Percentiles rank a stretch among this genome's conserved stretches.
Evolutionary conservation across 2,888 invertebrate genomes (phyloP).

Genomic region (Adelphocoris suturalis): DNA sequence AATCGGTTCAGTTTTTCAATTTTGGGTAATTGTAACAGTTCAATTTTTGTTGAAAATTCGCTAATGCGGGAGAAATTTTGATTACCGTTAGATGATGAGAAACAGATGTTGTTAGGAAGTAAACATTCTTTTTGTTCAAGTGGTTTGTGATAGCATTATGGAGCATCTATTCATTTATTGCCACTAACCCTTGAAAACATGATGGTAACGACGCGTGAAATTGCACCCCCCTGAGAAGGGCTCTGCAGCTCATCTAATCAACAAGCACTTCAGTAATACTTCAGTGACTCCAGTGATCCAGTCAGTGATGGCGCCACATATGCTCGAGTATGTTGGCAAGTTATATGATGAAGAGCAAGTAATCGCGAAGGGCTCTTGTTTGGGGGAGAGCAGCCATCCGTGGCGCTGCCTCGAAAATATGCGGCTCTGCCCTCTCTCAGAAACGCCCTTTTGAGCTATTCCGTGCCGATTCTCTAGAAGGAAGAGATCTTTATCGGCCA

Average conservation of each 20-base stretch:
- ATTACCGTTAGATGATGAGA: no score
- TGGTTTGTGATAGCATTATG: no score
- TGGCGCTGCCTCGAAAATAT: slow-evolving; percentile 38
- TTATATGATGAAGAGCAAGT: not conserved
- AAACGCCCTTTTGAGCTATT: not conserved
- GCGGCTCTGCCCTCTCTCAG: not conserved
- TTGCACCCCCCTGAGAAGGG: not conserved
- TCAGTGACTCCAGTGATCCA: slow-evolving; percentile 33
- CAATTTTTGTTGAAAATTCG: no score
- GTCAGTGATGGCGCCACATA: slow-evolving; percentile 1
- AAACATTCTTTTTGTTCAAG: no score
- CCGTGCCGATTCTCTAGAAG: not conserved
- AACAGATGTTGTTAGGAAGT: no score
- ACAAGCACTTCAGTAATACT: slow-evolving; percentile 31
- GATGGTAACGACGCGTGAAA: slow-evolving; percentile 53
- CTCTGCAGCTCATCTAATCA: slow-evolving; percentile 26
- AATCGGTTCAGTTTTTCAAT: no score
- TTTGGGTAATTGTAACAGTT: no score
- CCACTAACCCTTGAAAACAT: not conserved
- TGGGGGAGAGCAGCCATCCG: slow-evolving; percentile 22
- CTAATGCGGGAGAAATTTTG: no score
- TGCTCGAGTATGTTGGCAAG: slow-evolving; percentile 15
- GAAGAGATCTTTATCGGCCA: slow-evolving; percentile 49
- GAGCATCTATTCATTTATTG: no score
- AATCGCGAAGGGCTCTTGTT: not conserved